Conservation (phyloP, 2,113 vertebrate genomes). For the Pteronura brasiliensis region DNA sequence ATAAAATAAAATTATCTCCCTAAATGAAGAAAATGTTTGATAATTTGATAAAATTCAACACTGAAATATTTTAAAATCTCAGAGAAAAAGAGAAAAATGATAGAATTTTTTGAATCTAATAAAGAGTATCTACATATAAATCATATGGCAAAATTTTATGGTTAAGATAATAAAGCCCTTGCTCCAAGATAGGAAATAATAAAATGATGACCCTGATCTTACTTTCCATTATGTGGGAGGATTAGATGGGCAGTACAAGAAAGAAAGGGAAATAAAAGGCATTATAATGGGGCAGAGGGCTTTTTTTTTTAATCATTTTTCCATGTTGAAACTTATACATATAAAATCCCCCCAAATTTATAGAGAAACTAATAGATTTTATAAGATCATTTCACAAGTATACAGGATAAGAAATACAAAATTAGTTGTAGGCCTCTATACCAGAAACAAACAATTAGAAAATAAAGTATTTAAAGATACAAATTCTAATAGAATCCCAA, state of each 20-base stretch:
- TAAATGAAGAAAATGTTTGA: background rate
- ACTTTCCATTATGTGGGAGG: background rate
- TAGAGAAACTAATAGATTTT: background rate
- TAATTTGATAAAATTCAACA: background rate
- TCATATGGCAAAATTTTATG: background rate
- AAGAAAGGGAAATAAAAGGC: background rate
- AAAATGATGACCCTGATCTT: background rate
- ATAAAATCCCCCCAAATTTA: background rate
- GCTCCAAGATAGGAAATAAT: background rate
- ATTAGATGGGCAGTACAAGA: background rate
- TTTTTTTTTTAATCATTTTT: background rate
- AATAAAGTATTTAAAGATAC: background rate
- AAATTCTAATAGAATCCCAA: background rate
- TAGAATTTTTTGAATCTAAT: background rate
- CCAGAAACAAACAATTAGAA: background rate
- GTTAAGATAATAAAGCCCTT: background rate
- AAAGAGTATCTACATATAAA: background rate
- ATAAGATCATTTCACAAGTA: background rate
- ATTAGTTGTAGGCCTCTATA: background rate
- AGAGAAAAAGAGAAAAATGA: background rate
- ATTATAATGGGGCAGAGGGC: background rate
- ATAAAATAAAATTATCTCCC: background rate
- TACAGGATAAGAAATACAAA: background rate
- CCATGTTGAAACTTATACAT: background rate
- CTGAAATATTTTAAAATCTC: background rate